A percentile compares a stretch with the other conserved stretches of the same genome.
Evolutionary conservation across 2,797 vertebrate species (phyloP).

Genomic region (Morelia viridis): DNA sequence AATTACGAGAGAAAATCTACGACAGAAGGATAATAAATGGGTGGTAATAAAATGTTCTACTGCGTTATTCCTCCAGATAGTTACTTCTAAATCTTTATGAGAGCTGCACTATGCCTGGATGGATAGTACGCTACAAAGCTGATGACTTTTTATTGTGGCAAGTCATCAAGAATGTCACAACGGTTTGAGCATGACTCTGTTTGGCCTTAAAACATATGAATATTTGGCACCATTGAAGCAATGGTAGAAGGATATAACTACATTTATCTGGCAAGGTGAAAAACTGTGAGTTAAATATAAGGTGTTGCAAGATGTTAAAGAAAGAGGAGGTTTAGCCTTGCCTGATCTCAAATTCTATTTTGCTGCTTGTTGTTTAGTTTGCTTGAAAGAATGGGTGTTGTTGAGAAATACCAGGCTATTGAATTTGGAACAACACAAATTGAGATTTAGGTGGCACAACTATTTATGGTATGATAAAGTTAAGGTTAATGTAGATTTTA

Average conservation of each 20-base stretch:
- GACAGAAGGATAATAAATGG: constrained; percentile 50
- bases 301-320: too few species aligned
- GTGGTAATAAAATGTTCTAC: constrained; percentile 60
- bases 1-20: constrained; percentile 57
- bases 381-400: too few species aligned
- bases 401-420: too few species aligned
- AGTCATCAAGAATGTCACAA: constrained; percentile 68
- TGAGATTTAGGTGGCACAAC: too few species aligned
- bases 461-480: too few species aligned
- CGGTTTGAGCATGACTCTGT: constrained; percentile 65
- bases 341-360: too few species aligned
- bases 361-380: too few species aligned
- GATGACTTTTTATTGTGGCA: constrained; percentile 58
- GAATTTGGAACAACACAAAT: too few species aligned
- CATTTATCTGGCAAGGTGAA: too few species aligned
- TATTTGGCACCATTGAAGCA: constrained; percentile 55
- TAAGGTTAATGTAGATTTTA: too few species aligned
- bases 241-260: constrained; percentile 50
- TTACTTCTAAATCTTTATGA: constrained; percentile 59
- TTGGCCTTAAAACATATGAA: constrained; percentile 71
- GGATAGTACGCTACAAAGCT: constrained; percentile 51
- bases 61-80: constrained; percentile 46
- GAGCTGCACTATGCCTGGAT: constrained; percentile 53
- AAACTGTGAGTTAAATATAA: too few species aligned
- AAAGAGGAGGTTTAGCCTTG: too few species aligned